Conservation (phyloP, 2,888 invertebrate species). For the Lampropteryx suffumata region DNA sequence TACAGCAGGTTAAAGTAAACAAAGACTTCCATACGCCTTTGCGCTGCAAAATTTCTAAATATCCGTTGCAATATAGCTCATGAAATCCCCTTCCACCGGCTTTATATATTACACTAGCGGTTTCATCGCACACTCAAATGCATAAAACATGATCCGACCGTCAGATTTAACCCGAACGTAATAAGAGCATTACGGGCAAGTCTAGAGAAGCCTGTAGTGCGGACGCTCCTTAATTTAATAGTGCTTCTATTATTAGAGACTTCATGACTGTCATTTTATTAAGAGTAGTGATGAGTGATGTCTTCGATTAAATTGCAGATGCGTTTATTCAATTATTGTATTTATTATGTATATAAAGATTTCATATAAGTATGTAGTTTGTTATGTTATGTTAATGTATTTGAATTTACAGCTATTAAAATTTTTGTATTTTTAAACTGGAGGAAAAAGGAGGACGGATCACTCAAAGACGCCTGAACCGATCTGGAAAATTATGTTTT, state of each 20-base stretch:
- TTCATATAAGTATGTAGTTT: too few species aligned
- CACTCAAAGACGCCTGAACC: too few species aligned
- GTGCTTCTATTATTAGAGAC: constrained; percentile 29
- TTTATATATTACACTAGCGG: constrained; percentile 74
- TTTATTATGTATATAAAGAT: too few species aligned
- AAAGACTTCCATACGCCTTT: constrained; percentile 38
- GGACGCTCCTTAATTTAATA: constrained; percentile 48
- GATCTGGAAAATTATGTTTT: too few species aligned
- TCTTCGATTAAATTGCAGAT: neutral
- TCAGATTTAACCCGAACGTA: constrained; percentile 81
- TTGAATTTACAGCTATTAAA: too few species aligned
- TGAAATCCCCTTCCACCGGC: constrained; percentile 67
- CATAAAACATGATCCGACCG: constrained; percentile 80
- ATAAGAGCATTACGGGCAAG: constrained; percentile 75
- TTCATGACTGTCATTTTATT: constrained; percentile 22
- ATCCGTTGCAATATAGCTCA: constrained; percentile 63
- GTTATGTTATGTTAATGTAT: too few species aligned
- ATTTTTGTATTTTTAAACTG: too few species aligned
- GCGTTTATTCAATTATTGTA: too few species aligned
- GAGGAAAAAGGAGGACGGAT: too few species aligned
- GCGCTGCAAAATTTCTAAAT: constrained; percentile 50
- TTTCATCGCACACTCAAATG: constrained; percentile 77
- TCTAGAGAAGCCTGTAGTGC: constrained; percentile 47
- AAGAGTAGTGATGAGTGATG: constrained; percentile 4
- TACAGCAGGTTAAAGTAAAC: constrained; percentile 11